Percentiles rank a stretch among this genome's conserved stretches.
These are phyloP conservation scores for Aphelinus atriplicis DNA, from an alignment of 1,140 invertebrate genomes.

Conservation along the genomic window DNA sequence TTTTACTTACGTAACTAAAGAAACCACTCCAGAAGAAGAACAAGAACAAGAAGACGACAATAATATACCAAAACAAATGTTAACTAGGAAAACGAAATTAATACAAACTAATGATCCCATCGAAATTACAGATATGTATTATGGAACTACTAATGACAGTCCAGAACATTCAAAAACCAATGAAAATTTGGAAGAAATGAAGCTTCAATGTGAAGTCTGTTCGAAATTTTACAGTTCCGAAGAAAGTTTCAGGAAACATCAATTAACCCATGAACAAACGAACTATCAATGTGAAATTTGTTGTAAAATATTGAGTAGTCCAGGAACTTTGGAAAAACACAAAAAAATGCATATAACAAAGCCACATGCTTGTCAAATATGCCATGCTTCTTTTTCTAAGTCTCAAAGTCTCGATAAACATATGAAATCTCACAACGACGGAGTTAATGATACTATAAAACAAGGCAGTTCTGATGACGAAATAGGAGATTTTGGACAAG, in stretches of 20 bases:
- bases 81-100: slow-evolving; percentile 50
- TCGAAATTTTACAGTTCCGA: slow-evolving; percentile 55
- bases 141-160: too few species aligned
- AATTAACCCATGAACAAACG: slow-evolving; percentile 56
- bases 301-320: slow-evolving; percentile 58
- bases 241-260: slow-evolving; percentile 62
- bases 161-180: slow-evolving; percentile 1
- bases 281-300: slow-evolving; percentile 57
- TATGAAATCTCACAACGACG: slow-evolving; percentile 53
- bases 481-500: slow-evolving; percentile 44
- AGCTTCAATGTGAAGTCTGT: slow-evolving; percentile 60
- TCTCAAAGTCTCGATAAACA: slow-evolving; percentile 53
- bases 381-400: slow-evolving; percentile 55
- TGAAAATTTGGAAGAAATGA: slow-evolving; percentile 48
- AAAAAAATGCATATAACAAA: slow-evolving; percentile 54
- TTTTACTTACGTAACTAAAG: slow-evolving; percentile 32
- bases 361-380: slow-evolving; percentile 56
- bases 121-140: slow-evolving; percentile 42
- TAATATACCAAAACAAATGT: slow-evolving; percentile 52
- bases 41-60: slow-evolving; percentile 52
- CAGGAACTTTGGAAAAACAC: slow-evolving; percentile 60
- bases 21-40: slow-evolving; percentile 35
- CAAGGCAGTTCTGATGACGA: slow-evolving; percentile 45
- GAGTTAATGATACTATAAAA: slow-evolving; percentile 49
- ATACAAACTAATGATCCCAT: slow-evolving; percentile 50